phyloP scores from a whole-genome alignment of 2,113 vertebrate genomes.

The Cichladusa arquata region DNA sequence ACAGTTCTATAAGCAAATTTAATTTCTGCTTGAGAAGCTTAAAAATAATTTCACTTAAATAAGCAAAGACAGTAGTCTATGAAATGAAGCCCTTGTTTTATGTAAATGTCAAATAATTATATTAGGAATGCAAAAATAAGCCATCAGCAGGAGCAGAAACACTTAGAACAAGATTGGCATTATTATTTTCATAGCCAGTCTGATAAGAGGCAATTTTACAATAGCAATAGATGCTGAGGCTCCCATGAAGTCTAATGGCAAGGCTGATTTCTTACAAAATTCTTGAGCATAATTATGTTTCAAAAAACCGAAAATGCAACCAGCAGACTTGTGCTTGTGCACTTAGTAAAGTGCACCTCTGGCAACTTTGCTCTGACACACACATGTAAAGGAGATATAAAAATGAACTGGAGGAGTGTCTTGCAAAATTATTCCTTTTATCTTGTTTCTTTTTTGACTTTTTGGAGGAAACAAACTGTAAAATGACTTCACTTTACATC shows the following conservation, averaged over 20 bases:
- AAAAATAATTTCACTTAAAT: constrained; percentile 61
- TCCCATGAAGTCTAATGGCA: constrained; percentile 39
- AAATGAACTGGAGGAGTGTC: background rate
- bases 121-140: constrained; percentile 62
- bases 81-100: constrained; percentile 65
- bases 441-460: background rate
- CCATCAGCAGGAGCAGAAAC: constrained; percentile 66
- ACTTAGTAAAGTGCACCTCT: background rate
- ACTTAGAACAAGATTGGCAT: constrained; percentile 45
- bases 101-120: constrained; percentile 71
- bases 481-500: background rate
- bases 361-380: background rate
- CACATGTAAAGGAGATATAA: background rate
- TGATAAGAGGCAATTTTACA: constrained; percentile 46
- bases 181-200: constrained; percentile 62
- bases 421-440: background rate
- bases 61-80: constrained; percentile 56
- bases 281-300: background rate
- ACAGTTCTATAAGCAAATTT: constrained; percentile 25
- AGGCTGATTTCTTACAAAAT: constrained; percentile 36
- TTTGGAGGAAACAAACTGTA: background rate
- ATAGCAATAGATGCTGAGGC: constrained; percentile 13
- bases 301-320: background rate
- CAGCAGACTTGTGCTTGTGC: background rate
- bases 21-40: constrained; percentile 49